Conservation (phyloP, 2,113 vertebrate species). For the Brachirus orientalis region DNA sequence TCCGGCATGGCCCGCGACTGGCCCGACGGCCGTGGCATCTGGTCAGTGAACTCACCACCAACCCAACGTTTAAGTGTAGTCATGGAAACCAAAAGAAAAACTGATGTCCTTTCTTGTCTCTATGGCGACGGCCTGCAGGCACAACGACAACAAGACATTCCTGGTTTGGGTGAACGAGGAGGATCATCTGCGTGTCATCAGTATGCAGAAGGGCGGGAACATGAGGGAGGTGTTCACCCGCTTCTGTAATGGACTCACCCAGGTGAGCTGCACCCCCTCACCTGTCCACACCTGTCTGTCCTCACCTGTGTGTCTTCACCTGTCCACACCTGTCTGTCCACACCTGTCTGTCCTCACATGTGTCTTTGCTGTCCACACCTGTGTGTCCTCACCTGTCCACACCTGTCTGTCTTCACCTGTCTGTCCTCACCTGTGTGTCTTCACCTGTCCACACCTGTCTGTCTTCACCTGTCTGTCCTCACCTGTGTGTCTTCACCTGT, state of each 20-base stretch:
- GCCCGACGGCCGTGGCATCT: constrained; percentile 94
- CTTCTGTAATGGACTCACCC: constrained; percentile 93
- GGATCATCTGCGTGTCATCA: constrained; percentile 96
- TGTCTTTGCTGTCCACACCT: background rate
- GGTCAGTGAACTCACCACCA: constrained; percentile 77
- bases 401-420: background rate
- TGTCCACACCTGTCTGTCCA: too few relatives aligned
- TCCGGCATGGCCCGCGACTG: constrained; percentile 95
- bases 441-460: too few relatives aligned
- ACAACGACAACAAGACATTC: constrained; percentile 97
- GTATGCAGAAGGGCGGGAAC: constrained; percentile 97
- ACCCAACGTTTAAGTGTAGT: background rate
- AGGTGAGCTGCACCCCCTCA: constrained; percentile 74
- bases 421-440: too few relatives aligned
- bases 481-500: too few relatives aligned
- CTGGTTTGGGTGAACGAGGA: constrained; percentile 98
- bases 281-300: background rate
- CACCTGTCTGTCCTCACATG: background rate
- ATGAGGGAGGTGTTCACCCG: constrained; percentile 95
- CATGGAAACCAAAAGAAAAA: background rate
- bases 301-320: background rate
- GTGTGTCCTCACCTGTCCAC: too few relatives aligned
- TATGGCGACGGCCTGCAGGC: constrained; percentile 77
- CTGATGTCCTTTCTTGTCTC: constrained; percentile 4
- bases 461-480: too few relatives aligned